Evolutionary conservation across 1,140 invertebrate species (phyloP), one percentile per base, ranked within the genome.

Genomic region (Solenopsis fugax): DNA sequence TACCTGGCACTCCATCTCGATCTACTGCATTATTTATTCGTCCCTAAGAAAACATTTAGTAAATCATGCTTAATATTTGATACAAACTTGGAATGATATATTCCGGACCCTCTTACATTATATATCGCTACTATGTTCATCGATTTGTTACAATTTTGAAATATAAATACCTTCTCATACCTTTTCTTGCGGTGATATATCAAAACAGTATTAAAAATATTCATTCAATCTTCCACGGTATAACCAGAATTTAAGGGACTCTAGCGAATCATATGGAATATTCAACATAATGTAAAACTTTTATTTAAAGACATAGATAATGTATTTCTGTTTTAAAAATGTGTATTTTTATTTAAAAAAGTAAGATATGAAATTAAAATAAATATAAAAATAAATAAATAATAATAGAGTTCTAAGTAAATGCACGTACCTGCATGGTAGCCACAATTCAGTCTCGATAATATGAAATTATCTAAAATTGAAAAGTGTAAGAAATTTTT

Each of bases 1-100:
- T 56, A 2, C 41, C 48, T 71, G 48, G 12, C 34, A n/a, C n/a
- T 50, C n/a, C 75, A 24, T 24, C 9, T 69, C 7, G 29, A 52
- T 80, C 21, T 71, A 71, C 65, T 18, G 9, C 50, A 50, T 67
- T 4, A n/a, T 81, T 54, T 72, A 21, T 81, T 56, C 16, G 29
- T 45, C 1, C 50, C 48, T 10, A 80, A 67, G 1, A 13, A 54
- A 52, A 21, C 21, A 52, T 54, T 67, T 52, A 2, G 2, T 34
- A 37, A 21, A 65, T 65, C 13, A 2, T 45, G 4, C 6, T 18
- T 29, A 12, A 21, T 45, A n/a, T 16, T 76, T 56, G 2, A 48
- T 21, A 48, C 24, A 50, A 50, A 29, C 5, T 50, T 29, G 18
- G 3, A 50, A 29, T 1, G 2, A 18, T 48, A 71, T 13, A 7